These are phyloP conservation scores for Zaprionus lachaisei DNA, from an alignment of 1,140 invertebrate species.

Conservation along the genomic window DNA sequence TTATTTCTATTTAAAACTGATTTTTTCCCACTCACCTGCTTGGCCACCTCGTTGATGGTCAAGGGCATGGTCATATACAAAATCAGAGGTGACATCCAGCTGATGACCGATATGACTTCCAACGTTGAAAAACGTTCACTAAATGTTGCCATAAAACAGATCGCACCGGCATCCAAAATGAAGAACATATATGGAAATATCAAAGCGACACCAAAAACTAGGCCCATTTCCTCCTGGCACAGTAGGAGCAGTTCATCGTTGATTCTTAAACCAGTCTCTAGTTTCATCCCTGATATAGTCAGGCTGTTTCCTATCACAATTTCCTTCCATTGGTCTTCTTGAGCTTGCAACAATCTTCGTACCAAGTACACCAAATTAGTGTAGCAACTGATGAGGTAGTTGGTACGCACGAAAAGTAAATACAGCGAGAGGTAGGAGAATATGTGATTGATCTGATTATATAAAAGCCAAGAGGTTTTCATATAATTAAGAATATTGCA, in stretches of 20 bases:
- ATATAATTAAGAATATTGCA: neutral
- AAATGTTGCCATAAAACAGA: slow-evolving; percentile 38
- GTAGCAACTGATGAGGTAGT: slow-evolving; percentile 50
- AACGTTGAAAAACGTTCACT: neutral
- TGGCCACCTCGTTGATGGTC: slow-evolving; percentile 39
- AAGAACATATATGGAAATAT: slow-evolving; percentile 46
- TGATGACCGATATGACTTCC: neutral
- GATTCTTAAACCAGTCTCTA: slow-evolving; percentile 7
- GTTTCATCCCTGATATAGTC: neutral
- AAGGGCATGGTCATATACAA: slow-evolving; percentile 53
- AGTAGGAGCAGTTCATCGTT: slow-evolving; percentile 50
- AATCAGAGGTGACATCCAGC: slow-evolving; percentile 49
- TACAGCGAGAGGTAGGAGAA: neutral
- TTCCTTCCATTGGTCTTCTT: slow-evolving; percentile 20
- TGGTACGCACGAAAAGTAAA: slow-evolving; percentile 34
- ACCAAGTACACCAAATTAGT: slow-evolving; percentile 34
- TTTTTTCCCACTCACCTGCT: slow-evolving; percentile 55
- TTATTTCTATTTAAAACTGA: no score
- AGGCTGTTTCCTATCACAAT: neutral
- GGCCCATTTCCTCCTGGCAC: slow-evolving; percentile 39
- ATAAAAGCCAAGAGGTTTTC: neutral
- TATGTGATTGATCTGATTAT: neutral
- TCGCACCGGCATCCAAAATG: slow-evolving; percentile 39
- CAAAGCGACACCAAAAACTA: slow-evolving; percentile 47
- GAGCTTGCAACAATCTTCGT: slow-evolving; percentile 12